Conservation (phyloP, 1,140 invertebrate genomes). For the Caerostris darwini region DNA sequence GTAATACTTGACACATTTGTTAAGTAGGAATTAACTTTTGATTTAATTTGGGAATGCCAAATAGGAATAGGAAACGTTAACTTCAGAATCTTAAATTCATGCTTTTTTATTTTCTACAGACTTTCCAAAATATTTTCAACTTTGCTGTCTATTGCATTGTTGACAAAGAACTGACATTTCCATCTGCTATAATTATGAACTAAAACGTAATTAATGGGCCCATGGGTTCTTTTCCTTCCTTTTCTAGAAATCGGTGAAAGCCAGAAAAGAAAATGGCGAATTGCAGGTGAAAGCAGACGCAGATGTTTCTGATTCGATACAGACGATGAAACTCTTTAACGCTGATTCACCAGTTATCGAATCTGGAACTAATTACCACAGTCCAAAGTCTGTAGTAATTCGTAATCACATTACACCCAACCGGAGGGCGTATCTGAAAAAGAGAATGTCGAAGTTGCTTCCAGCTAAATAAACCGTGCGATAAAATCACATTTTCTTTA, state of each 20-base stretch:
- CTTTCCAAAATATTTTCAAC: no score
- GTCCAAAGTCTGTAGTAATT: slow-evolving; percentile 10
- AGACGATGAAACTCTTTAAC: slow-evolving; percentile 2
- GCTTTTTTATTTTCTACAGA: no score
- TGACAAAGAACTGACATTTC: neutral
- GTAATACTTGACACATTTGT: no score
- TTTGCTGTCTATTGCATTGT: no score
- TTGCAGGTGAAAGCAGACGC: neutral
- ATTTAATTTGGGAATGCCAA: no score
- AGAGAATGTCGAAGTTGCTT: neutral
- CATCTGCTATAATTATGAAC: neutral
- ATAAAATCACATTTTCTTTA: neutral
- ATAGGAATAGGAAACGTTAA: no score
- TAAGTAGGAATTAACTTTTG: no score
- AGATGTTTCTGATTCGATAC: slow-evolving; percentile 2
- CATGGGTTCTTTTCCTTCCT: neutral
- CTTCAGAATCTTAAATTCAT: no score
- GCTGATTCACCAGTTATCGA: slow-evolving; percentile 26
- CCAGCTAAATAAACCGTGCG: neutral
- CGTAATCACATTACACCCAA: neutral
- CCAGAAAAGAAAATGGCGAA: slow-evolving; percentile 1
- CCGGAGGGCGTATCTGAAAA: slow-evolving; percentile 6
- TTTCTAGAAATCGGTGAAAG: neutral
- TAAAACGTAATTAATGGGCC: neutral
- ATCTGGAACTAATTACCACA: slow-evolving; percentile 34